These are phyloP conservation scores for Scleropages formosus DNA, from an alignment of 2,797 vertebrate genomes.

Conservation along the genomic window DNA sequence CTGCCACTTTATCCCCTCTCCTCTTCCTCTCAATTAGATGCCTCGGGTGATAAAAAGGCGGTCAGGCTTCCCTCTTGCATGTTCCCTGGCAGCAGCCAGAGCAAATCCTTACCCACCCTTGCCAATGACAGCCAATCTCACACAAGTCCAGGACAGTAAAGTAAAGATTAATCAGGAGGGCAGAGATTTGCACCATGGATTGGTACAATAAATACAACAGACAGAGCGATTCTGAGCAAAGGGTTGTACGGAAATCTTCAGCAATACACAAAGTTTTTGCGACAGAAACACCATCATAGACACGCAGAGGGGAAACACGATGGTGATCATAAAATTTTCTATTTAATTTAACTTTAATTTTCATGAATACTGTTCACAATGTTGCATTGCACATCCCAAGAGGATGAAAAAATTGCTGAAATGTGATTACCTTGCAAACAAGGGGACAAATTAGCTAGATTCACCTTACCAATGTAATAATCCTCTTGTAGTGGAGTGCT, in stretches of 20 bases:
- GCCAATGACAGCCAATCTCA: not conserved
- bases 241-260: no score
- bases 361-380: constrained; percentile 4
- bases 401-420: constrained; percentile 2
- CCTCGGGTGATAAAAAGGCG: constrained; percentile 52
- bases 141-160: not conserved
- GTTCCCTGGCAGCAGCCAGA: no score
- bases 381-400: not conserved
- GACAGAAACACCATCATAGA: not conserved
- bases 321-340: not conserved
- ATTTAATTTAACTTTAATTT: constrained; percentile 15
- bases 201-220: no score
- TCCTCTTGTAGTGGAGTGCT: not conserved
- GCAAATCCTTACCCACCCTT: constrained; percentile 23
- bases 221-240: no score
- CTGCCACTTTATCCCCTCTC: constrained; percentile 45
- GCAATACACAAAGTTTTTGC: not conserved
- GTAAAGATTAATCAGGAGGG: not conserved
- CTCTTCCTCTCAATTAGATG: constrained; percentile 45
- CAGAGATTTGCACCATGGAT: no score
- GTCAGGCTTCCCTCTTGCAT: constrained; percentile 27
- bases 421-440: not conserved
- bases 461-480: not conserved
- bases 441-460: not conserved
- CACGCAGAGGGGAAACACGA: no score